Conservation (phyloP, 2,113 vertebrate species). For the Brachirus orientalis region DNA sequence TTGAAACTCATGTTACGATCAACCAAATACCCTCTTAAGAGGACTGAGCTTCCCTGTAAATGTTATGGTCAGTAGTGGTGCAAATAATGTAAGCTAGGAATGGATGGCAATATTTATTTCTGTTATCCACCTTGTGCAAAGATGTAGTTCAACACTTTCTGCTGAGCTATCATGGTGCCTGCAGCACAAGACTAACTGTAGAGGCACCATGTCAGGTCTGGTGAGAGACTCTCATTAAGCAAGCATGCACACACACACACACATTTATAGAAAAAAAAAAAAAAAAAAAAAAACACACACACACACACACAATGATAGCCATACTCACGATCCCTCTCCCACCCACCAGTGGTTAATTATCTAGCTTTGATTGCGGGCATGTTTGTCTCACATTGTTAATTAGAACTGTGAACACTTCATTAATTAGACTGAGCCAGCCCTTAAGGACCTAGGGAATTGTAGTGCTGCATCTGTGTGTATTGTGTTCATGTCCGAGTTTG, state of each 20-base stretch:
- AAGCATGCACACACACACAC: conserved; percentile 37
- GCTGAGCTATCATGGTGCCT: conserved; percentile 65
- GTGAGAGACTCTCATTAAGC: conserved; percentile 69
- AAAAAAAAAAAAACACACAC: conserved; percentile 4
- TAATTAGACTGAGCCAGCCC: conserved; percentile 74
- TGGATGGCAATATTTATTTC: conserved; percentile 6
- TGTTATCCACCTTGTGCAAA: conserved; percentile 24
- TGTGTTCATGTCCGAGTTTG: conserved; percentile 24
- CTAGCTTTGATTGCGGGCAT: conserved; percentile 76
- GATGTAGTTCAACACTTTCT: conserved; percentile 45
- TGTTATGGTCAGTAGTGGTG: not conserved
- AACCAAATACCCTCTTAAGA: not conserved
- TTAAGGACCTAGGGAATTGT: conserved; percentile 64
- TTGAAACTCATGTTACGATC: not conserved
- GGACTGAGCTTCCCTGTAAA: not conserved
- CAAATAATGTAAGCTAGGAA: not conserved
- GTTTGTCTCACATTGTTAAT: conserved; percentile 80
- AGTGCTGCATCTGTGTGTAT: conserved; percentile 18
- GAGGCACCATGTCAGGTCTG: conserved; percentile 71
- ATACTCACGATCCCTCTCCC: conserved; percentile 23
- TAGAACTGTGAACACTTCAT: conserved; percentile 79
- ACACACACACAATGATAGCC: conserved; percentile 7
- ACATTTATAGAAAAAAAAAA: conserved; percentile 22
- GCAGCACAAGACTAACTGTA: conserved; percentile 68
- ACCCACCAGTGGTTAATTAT: conserved; percentile 77